Conservation (phyloP, 2,113 vertebrate species). For the Tonatia bakeri region DNA sequence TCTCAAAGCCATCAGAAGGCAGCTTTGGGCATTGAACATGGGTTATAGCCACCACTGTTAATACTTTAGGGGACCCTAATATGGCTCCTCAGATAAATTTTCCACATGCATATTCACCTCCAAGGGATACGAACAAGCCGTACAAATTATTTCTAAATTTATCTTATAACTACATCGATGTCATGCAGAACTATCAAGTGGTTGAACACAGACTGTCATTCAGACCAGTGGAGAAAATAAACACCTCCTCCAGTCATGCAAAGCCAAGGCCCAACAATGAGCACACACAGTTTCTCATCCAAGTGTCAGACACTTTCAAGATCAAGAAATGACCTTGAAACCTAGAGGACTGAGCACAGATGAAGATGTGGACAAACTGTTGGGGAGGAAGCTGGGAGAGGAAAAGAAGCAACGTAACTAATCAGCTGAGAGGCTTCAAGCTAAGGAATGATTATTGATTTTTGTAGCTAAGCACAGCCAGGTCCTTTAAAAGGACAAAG, state of each 20-base stretch:
- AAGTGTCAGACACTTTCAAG: conserved; percentile 57
- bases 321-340: background rate
- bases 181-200: conserved; percentile 41
- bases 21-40: conserved; percentile 35
- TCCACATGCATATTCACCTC: conserved; percentile 36
- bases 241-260: conserved; percentile 31
- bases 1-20: conserved; percentile 47
- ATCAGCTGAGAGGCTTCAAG: background rate
- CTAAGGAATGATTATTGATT: background rate
- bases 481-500: background rate
- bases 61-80: conserved; percentile 44
- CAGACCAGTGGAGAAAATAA: background rate
- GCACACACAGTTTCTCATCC: background rate
- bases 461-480: background rate
- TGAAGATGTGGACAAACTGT: background rate
- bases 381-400: background rate
- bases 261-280: conserved; percentile 4
- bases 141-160: conserved; percentile 43
- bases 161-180: conserved; percentile 51
- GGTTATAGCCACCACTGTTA: conserved; percentile 65
- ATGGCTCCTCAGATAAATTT: conserved; percentile 49
- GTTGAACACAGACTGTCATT: background rate
- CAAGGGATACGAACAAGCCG: conserved; percentile 55
- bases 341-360: conserved; percentile 24
- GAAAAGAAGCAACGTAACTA: background rate